Evolutionary conservation across 2,797 vertebrate genomes (phyloP).

Genomic region (Tragopan temminckii): DNA sequence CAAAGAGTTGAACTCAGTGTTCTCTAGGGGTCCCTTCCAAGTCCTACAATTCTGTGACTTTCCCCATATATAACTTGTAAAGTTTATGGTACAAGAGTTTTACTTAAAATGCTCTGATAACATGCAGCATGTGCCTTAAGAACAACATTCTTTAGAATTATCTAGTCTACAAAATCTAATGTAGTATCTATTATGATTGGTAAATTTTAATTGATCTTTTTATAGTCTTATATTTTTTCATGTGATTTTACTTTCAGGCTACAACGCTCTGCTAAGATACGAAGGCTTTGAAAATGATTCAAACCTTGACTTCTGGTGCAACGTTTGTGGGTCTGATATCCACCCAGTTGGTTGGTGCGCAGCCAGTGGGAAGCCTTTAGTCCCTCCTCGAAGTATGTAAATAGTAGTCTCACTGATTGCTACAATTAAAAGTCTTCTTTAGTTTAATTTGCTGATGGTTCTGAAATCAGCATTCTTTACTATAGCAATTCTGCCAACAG

Average conservation of each 20-base stretch:
- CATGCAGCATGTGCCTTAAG: neutral
- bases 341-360: constrained; percentile 99
- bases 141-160: neutral
- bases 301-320: constrained; percentile 97
- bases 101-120: neutral
- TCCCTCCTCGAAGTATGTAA: constrained; percentile 95
- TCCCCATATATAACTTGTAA: neutral
- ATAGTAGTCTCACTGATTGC: neutral
- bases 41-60: no score
- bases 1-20: no score
- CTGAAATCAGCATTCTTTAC: neutral
- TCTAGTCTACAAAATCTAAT: neutral
- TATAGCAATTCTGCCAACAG: neutral
- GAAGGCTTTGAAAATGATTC: constrained; percentile 97
- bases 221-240: neutral
- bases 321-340: constrained; percentile 93
- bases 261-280: constrained; percentile 94
- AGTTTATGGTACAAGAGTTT: neutral
- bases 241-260: constrained; percentile 84
- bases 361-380: constrained; percentile 94
- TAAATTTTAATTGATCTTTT: neutral
- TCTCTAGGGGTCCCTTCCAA: no score
- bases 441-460: neutral
- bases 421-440: neutral
- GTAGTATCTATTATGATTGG: neutral